Base-by-base conservation (phyloP, 2,888 invertebrate genomes). In the Parnassius mnemosyne region DNA sequence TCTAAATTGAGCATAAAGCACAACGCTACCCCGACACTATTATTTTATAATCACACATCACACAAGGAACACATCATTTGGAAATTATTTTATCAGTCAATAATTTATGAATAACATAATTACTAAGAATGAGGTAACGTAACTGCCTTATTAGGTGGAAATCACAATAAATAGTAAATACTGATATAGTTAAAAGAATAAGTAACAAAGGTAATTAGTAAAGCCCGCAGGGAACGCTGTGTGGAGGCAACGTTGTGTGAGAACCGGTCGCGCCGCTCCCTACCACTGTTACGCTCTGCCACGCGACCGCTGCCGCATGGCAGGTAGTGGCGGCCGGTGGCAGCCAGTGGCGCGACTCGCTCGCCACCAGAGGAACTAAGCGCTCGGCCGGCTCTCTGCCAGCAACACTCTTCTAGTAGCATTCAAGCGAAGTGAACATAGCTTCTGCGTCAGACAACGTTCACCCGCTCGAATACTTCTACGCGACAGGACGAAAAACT, bases 1-100 rank as follows among this genome's bases (percentile, higher is more conserved):
- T 88, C 88, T 90, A 89, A 89, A 89, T 90, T 91, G 90, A 90
- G 90, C 91, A 89, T 85, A 87, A 85, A 89, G 89, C 91, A 90
- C 90, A 90, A 89, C 90, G 89, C 89, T 85, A 89, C 87, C 91
- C 83, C 84, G 79, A 85, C 87, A 85, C 86, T 83, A 76, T 65
- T 57, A 66, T 59, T 65, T 78, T 74, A 76, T 74, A 79, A 79
- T 81, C 81, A 82, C 83, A 71, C 84, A 85, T 79, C 86, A 86
- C 86, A 85, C 85, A 79, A 88, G 85, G 85, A 89, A 86, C 81
- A 83, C 83, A 86, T 83, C 83, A 84, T 84, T 85, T 89, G 89
- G 88, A 89, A 89, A 90, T 84, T 84, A 88, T 84, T 83, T 84
- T 85, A 87, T 89, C 89, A 90, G 89, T 89, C 89, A 84, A 86